Evolutionary conservation across 37 sponge, comb jelly and placozoan species (phyloP), one percentile per base, ranked within the genome.

Genomic region (Bolinopsis microptera): DNA sequence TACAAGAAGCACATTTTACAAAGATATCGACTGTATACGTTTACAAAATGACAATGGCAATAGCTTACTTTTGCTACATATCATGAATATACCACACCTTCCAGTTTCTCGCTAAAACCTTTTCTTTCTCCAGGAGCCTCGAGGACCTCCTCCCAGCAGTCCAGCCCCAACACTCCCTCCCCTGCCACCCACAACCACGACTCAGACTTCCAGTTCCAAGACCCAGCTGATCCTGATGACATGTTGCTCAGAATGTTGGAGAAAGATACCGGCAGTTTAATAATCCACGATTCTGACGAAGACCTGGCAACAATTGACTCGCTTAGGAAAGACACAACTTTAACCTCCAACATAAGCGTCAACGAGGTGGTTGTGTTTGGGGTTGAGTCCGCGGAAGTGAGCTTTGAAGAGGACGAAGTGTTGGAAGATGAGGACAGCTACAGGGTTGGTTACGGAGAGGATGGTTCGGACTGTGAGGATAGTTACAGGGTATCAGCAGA

Each of bases 101-200:
- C n/a, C n/a, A n/a, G n/a, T n/a, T n/a, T n/a, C n/a, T n/a, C n/a
- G n/a, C n/a, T n/a, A n/a, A n/a, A n/a, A n/a, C n/a, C n/a, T n/a
- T n/a, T n/a, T n/a, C n/a, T n/a, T n/a, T n/a, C n/a, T 80, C 27
- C 83, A 80, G 83, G 83, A 24, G 83, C 83, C 38, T 80, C 83
- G 38, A 3, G 83, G 35, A 80, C 83, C 3, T 80, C 83, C 21
- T 80, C 83, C 38, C 83, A 80, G 38, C 83, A 80, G 38, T 36
- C 38, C 33, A 32, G 35, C 83, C 83, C 83, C 27, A 80, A 80
- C 83, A 32, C 38, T 1, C 83, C 83, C 83, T 80, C 83, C 36
- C 83, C 83, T 2, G 5, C 35, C 8, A 80, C 83, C 0, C 83
- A 35, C 35, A 38, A 13, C 16, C 68, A 67, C 68, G 27, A 25